phyloP scores from a whole-genome alignment of 1,140 invertebrate genomes.

The Lepidurus arcticus region DNA sequence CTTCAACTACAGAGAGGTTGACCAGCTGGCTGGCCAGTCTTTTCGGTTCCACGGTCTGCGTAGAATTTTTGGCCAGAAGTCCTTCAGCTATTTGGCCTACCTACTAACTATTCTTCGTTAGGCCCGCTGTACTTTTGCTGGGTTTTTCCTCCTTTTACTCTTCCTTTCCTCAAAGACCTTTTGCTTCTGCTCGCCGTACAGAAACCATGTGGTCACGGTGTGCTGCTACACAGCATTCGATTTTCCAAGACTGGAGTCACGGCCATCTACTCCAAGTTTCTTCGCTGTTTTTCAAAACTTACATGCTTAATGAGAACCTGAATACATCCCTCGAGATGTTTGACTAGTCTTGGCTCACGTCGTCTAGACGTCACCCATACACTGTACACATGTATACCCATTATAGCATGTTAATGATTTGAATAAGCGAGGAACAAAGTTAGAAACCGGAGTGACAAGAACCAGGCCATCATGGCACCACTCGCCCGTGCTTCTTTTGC shows the following conservation, averaged over 20 bases:
- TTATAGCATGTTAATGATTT: conserved; percentile 16
- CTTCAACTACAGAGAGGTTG: not conserved
- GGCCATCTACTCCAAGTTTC: not conserved
- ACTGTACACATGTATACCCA: not conserved
- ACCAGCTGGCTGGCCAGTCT: not conserved
- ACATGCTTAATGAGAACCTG: not conserved
- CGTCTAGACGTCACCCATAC: conserved; percentile 3
- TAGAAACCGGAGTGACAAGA: not conserved
- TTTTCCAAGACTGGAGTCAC: not conserved
- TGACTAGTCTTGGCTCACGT: not conserved
- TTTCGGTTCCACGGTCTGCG: not conserved
- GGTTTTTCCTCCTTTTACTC: not conserved
- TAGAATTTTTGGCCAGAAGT: conserved; percentile 2
- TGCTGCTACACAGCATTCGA: not conserved
- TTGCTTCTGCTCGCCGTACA: not conserved
- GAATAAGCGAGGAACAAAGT: not conserved
- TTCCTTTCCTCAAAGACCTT: conserved; percentile 17
- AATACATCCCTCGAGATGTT: not conserved
- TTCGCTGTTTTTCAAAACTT: not conserved
- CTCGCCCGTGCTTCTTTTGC: not conserved
- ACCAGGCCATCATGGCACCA: not conserved
- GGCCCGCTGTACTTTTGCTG: not conserved
- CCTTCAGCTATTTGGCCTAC: conserved; percentile 6
- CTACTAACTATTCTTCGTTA: conserved; percentile 9
- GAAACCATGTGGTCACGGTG: conserved; percentile 14